Evolutionary conservation across 1,140 invertebrate species (phyloP).

Genomic region (Ericerus pela): DNA sequence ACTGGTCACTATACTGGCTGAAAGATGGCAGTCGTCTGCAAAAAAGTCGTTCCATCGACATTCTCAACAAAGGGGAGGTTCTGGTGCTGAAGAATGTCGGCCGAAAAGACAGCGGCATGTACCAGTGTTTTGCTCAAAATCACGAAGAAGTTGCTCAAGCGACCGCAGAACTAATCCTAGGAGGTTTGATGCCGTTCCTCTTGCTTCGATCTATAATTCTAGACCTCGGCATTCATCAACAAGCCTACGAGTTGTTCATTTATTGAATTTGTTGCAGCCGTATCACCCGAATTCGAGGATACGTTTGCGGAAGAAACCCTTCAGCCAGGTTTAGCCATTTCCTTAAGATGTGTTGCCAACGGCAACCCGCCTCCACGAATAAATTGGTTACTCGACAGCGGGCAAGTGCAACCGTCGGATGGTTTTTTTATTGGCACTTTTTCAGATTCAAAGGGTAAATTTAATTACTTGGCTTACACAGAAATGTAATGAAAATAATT

Average conservation of each 20-base stretch:
- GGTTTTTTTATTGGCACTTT: constrained; percentile 32
- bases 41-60: constrained; percentile 14
- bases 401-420: constrained; percentile 23
- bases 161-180: constrained; percentile 62
- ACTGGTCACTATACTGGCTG: constrained; percentile 55
- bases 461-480: not conserved
- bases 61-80: constrained; percentile 29
- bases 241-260: not conserved
- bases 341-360: constrained; percentile 64
- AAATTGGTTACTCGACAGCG: constrained; percentile 68
- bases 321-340: constrained; percentile 59
- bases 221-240: not conserved
- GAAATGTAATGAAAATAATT: not conserved
- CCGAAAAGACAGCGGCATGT: constrained; percentile 67
- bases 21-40: constrained; percentile 53
- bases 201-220: not conserved
- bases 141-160: constrained; percentile 66
- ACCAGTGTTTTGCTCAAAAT: constrained; percentile 69
- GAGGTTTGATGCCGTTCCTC: too few relatives aligned
- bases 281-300: constrained; percentile 61
- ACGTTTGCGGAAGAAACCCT: constrained; percentile 71
- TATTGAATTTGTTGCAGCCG: constrained; percentile 38
- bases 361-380: constrained; percentile 72
- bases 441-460: constrained; percentile 20
- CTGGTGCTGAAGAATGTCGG: constrained; percentile 51